phyloP scores from a whole-genome alignment of 2,888 invertebrate species.

The Orchesellides sinensis region DNA sequence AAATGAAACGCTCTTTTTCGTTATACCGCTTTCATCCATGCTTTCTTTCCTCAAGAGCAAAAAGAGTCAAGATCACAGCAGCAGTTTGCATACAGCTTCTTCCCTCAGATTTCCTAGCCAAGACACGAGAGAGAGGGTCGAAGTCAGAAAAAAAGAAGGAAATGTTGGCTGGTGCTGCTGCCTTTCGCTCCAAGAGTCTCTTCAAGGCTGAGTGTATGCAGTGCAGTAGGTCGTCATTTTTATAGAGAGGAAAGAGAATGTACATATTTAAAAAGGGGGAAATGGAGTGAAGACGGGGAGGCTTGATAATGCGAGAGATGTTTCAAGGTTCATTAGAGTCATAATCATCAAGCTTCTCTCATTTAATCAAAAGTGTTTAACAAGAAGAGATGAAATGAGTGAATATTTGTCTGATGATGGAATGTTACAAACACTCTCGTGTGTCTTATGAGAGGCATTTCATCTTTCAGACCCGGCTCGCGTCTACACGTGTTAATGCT shows the following conservation, averaged over 20 bases:
- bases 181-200: too few relatives aligned
- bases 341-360: too few relatives aligned
- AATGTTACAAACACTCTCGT: too few relatives aligned
- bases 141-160: background rate
- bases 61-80: too few relatives aligned
- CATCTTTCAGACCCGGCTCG: too few relatives aligned
- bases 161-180: background rate
- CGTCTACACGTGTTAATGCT: too few relatives aligned
- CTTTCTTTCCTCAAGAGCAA: background rate
- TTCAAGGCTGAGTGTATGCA: background rate
- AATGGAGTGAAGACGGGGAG: background rate
- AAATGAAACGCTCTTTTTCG: constrained; percentile 17
- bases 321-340: constrained; percentile 51
- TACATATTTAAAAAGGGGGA: constrained; percentile 20
- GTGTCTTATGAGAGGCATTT: too few relatives aligned
- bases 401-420: too few relatives aligned
- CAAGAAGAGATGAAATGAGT: too few relatives aligned
- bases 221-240: background rate
- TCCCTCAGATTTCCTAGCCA: too few relatives aligned
- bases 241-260: background rate
- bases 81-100: too few relatives aligned
- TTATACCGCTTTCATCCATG: background rate
- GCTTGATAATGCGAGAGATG: background rate
- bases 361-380: too few relatives aligned
- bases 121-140: background rate